A percentile compares a stretch with the other conserved stretches of the same genome.
Conservation (phyloP, 2,113 vertebrate species). For the Callipepla squamata region DNA sequence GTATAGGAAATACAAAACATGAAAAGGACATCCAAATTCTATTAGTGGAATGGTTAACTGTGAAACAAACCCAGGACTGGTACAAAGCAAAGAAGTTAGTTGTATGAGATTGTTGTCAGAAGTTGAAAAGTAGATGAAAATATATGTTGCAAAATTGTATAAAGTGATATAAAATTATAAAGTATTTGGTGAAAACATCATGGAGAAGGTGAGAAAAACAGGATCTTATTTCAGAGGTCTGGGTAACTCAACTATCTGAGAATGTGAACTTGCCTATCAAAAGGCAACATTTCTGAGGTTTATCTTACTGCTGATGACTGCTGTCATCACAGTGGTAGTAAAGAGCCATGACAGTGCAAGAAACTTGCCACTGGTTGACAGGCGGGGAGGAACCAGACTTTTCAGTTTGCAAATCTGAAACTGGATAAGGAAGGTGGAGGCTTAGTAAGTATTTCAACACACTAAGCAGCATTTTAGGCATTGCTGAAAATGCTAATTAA, state of each 20-base stretch:
- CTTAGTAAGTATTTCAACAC: background rate
- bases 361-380: background rate
- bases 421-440: background rate
- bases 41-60: background rate
- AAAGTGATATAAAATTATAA: background rate
- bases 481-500: background rate
- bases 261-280: background rate
- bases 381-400: background rate
- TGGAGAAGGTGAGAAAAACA: background rate
- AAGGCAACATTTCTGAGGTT: background rate
- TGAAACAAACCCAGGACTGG: background rate
- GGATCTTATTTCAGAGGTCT: background rate
- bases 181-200: background rate
- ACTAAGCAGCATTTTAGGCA: background rate
- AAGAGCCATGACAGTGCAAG: accelerated
- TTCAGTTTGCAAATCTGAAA: background rate
- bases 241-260: background rate
- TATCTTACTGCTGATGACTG: background rate
- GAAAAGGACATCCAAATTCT: background rate
- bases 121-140: background rate
- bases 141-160: background rate
- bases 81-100: background rate
- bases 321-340: background rate
- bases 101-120: background rate
- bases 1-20: background rate